These are phyloP conservation scores for Peromyscus maniculatus DNA, from an alignment of 2,113 vertebrate genomes.

Conservation along the genomic window DNA sequence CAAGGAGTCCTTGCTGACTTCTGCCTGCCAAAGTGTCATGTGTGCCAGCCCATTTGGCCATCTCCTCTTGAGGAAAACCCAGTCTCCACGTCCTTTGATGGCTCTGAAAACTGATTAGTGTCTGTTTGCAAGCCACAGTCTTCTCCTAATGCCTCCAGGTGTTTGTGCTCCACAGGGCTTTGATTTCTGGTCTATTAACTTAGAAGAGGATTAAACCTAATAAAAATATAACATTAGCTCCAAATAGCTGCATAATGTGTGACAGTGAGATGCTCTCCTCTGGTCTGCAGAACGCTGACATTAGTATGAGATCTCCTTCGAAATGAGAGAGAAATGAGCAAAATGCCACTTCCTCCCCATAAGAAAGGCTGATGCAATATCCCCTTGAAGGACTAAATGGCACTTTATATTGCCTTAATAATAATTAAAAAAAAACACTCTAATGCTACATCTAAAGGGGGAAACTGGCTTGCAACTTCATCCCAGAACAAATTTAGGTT, in stretches of 20 bases:
- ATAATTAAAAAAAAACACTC: not conserved
- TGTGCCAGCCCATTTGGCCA: not conserved
- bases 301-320: not conserved
- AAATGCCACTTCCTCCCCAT: not conserved
- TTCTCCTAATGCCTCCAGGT: constrained; percentile 9
- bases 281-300: not conserved
- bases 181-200: constrained; percentile 64
- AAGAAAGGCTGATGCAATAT: not conserved
- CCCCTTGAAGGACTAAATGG: not conserved
- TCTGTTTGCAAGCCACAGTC: constrained; percentile 21
- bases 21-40: not conserved
- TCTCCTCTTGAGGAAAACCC: not conserved
- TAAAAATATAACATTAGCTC: constrained; percentile 39
- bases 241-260: constrained; percentile 51
- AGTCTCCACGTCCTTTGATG: not conserved
- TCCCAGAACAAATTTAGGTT: constrained; percentile 83
- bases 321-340: not conserved
- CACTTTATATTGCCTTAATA: constrained; percentile 49
- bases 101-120: constrained; percentile 31
- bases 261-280: constrained; percentile 32
- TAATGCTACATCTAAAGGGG: not conserved
- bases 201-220: constrained; percentile 62
- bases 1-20: not conserved
- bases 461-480: constrained; percentile 20
- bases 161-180: not conserved